phyloP scores from a whole-genome alignment of 2,888 invertebrate genomes.

The Anthophora plumipes region DNA sequence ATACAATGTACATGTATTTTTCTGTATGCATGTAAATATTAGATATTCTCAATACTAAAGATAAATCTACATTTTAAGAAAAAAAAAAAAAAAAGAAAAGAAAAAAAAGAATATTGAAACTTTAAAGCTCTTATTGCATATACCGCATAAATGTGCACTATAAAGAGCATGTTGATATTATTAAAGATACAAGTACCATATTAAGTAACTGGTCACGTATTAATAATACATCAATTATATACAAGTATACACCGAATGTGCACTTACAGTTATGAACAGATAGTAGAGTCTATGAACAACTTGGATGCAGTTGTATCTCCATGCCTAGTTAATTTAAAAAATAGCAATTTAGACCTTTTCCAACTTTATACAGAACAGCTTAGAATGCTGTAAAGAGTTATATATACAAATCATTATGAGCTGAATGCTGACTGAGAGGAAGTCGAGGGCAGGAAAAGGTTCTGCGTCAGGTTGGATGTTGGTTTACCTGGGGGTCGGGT shows the following conservation, averaged over 20 bases:
- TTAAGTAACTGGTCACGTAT: conserved; percentile 64
- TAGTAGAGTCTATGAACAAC: conserved; percentile 65
- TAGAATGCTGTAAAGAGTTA: conserved; percentile 58
- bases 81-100: conserved; percentile 35
- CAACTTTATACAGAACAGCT: conserved; percentile 63
- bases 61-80: conserved; percentile 27
- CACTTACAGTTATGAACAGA: conserved; percentile 63
- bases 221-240: conserved; percentile 61
- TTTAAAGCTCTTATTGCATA: conserved; percentile 47
- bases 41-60: conserved; percentile 23
- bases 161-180: conserved; percentile 57
- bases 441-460: conserved; percentile 79
- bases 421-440: conserved; percentile 80
- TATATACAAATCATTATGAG: conserved; percentile 73
- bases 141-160: conserved; percentile 51
- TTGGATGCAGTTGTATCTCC: conserved; percentile 58
- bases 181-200: conserved; percentile 65
- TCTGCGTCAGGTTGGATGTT: conserved; percentile 77
- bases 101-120: conserved; percentile 27
- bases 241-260: conserved; percentile 69
- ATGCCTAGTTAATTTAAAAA: conserved; percentile 69
- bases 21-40: conserved; percentile 33
- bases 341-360: conserved; percentile 67
- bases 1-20: conserved; percentile 26
- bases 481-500: conserved; percentile 82